Base-by-base conservation (phyloP, 2,113 vertebrate species). In the Labeo catla region DNA sequence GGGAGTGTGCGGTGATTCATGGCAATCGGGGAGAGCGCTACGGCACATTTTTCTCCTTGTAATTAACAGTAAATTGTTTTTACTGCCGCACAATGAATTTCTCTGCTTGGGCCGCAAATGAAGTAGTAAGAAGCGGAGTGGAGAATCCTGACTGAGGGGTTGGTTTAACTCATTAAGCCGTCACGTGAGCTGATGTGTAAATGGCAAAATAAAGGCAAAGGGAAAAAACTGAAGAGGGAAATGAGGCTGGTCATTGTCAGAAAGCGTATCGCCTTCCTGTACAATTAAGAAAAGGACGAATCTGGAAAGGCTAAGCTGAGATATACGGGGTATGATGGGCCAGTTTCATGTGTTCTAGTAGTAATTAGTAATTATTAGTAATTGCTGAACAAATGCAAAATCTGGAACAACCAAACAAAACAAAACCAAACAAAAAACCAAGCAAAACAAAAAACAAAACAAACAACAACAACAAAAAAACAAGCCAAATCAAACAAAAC, bases 51-150 rank as follows among this genome's bases (percentile, higher is more conserved):
- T 97, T 97, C 96, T 97, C 96, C 95, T 96, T 96, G 96, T 97
- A 99, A 98, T 98, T 98, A 99, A 98, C 96, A 97, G 96, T 97
- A 97, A 98, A 98, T 97, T 97, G 97, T 97, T 98, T 95, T 98
- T 97, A 98, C 96, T 96, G 95, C 96, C 91, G 94, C 93, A 94
- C 96, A 96, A 98, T 97, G 96, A 97, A 97, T 97, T 97, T 96
- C 96, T 95, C 89, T 88, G 96, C 95, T 97, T 96, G 96, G 94
- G 95, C 96, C 94, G 94, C 95, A 96, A 96, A 97, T 96, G 95
- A 96, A 96, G 95, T 96, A 94, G 86, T 54, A 68, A 61, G 84
- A 73, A 76, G 83, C 19, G 21, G 49, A 86, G 65, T 77, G 88
- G 45, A 50, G 84, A 87, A 89, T 84, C 95, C 93, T 95, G 93